Percentiles rank a stretch among this genome's conserved stretches.
Conservation (phyloP, 2,888 invertebrate genomes). For the Nephrotoma guestfalica region DNA sequence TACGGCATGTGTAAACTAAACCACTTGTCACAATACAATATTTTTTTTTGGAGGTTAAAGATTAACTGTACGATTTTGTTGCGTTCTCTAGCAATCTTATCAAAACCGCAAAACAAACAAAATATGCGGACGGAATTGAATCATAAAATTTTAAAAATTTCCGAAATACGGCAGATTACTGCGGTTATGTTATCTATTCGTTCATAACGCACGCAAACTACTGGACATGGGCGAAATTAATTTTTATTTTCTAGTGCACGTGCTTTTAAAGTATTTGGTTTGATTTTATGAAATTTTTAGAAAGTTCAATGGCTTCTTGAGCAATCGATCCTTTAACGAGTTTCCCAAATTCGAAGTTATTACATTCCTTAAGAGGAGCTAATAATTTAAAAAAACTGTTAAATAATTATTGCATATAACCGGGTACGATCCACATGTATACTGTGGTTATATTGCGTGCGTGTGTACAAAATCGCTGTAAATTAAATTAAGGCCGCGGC, state of each 20-base stretch:
- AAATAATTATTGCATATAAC: no score
- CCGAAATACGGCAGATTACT: not conserved
- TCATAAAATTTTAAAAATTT: not conserved
- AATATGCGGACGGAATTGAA: not conserved
- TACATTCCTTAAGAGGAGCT: no score
- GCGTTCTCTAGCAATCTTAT: not conserved
- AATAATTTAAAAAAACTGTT: no score
- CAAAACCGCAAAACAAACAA: not conserved
- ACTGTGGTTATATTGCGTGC: no score
- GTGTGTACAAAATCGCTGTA: no score
- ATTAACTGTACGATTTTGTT: not conserved
- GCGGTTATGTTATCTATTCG: not conserved
- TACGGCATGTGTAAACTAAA: not conserved
- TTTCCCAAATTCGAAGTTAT: no score
- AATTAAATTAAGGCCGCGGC: no score
- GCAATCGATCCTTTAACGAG: no score
- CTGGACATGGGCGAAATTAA: not conserved
- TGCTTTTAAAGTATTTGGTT: not conserved
- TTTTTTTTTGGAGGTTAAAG: not conserved
- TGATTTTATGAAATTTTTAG: not conserved
- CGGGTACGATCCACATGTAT: no score
- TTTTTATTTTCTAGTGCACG: no score
- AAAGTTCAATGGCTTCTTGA: no score
- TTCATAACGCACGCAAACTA: not conserved
- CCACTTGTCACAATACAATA: not conserved